Evolutionary conservation across 2,797 vertebrate genomes (phyloP), one percentile per base, ranked within the genome.

Genomic region (Chromis chromis): DNA sequence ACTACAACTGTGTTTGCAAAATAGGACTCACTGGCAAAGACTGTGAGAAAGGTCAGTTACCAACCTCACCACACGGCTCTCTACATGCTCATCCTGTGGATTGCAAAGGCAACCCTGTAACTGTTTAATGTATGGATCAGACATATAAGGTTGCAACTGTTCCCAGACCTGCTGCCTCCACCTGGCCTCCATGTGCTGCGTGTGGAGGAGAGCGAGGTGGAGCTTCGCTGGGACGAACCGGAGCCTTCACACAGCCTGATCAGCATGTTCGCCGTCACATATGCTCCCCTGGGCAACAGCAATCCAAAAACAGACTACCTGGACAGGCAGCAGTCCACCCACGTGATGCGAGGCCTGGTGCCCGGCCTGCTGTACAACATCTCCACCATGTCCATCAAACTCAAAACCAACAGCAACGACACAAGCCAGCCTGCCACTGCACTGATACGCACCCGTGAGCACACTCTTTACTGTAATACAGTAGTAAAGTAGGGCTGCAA

Each of bases 351-450:
- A 76, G 96, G 95, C 75, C 95, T 99, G 77, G 93, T 88, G 24
- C 95, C 97, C 0, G 98, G 98, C 77, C 93, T 95, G 70, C 94
- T 96, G 73, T 99, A 99, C 95, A 99, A 99, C 93, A 97, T 99
- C 95, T 98, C 97, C 13, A 95, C 97, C 76, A 96, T 97, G 93
- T 98, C 97, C 4, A 95, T 98, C 93, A 98, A 97, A 87, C 96
- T 96, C 77, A 97, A 97, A 86, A 76, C 93, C 89, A 96, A 97
- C 93, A 96, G 95, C 94, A 96, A 96, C 65, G 97, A 99, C 93
- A 95, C 97, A 91, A 99, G 98, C 91, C 95, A 96, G 86, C 96
- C 98, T 0, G 93, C 94, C 70, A 92, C 94, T 10, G 95, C 97
- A 22, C 94, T 97, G 31, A 94, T 97, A 56, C 97, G 95, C 87